Evolutionary conservation across 2,797 vertebrate species (phyloP).

Genomic region (Xenops minutus): DNA sequence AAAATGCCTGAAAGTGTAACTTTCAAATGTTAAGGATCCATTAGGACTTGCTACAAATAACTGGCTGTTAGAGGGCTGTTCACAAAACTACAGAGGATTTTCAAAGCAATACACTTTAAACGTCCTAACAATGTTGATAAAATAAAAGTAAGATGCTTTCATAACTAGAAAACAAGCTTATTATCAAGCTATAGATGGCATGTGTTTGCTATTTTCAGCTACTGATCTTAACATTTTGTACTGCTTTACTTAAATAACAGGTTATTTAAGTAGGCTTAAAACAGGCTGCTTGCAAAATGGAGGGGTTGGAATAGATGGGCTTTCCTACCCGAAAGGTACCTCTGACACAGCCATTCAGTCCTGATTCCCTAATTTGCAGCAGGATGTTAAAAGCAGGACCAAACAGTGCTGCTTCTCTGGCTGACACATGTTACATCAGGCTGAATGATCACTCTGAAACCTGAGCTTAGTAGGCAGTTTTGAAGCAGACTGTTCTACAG

Average conservation of each 20-base stretch:
- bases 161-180: neutral
- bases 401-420: neutral
- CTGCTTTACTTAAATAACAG: neutral
- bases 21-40: neutral
- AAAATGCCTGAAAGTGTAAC: neutral
- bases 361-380: neutral
- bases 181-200: neutral
- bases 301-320: neutral
- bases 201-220: neutral
- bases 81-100: neutral
- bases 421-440: neutral
- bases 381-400: neutral
- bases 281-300: neutral
- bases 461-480: neutral
- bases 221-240: neutral
- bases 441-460: neutral
- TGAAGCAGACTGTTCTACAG: neutral
- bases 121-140: neutral
- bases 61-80: neutral
- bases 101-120: neutral
- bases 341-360: neutral
- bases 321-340: neutral
- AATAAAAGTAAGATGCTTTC: neutral
- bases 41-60: neutral
- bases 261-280: neutral